Evolutionary conservation across 1,140 invertebrate species (phyloP), one percentile per base, ranked within the genome.

Genomic region (Aphaenogaster ashmeadi): DNA sequence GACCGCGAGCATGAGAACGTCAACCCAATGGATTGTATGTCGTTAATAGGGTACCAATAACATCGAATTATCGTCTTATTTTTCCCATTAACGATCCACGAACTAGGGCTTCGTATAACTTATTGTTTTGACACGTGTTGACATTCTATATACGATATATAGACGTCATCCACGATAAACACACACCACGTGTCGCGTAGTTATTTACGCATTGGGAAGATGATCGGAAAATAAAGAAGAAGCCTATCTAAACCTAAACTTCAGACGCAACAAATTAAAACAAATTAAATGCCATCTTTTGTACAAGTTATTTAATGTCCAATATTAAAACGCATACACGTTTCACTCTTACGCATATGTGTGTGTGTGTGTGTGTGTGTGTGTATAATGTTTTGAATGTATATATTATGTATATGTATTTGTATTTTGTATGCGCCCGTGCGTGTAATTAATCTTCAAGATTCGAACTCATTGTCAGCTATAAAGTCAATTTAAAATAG

Each of bases 31-130:
- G 83, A 79, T 90, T 90, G 60, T 64, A 60, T 62, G 64, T 56
- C 60, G 72, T 89, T 66, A 79, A 90, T 69, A 78, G 78, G 36
- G 47, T 66, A 75, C 47, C 74, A 88, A 91, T 91, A 87, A 91
- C 74, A 89, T 84, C 89, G 87, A 87, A 91, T 91, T 91, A 91
- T 87, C 60, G 38, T 89, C 74, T 85, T 91, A 91, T 91, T 91
- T 91, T 89, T 86, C 83, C 60, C 81, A 66, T 36, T 27, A 8
- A 6, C 41, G 38, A 52, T 58, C 21, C n/a, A 58, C 11, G 47
- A 62, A 18, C 56, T 44, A 78, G 84, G 33, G 38, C 52, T 36
- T 50, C 11, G 21, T 13, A 13, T 38, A 38, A 36, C 27, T 50
- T 27, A 27, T 27, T 38, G 33, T 78, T 84, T 54, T 86, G 77